Evolutionary conservation across 2,888 invertebrate species (phyloP), one percentile per base, ranked within the genome.

Genomic region (Chrysolina americana): DNA sequence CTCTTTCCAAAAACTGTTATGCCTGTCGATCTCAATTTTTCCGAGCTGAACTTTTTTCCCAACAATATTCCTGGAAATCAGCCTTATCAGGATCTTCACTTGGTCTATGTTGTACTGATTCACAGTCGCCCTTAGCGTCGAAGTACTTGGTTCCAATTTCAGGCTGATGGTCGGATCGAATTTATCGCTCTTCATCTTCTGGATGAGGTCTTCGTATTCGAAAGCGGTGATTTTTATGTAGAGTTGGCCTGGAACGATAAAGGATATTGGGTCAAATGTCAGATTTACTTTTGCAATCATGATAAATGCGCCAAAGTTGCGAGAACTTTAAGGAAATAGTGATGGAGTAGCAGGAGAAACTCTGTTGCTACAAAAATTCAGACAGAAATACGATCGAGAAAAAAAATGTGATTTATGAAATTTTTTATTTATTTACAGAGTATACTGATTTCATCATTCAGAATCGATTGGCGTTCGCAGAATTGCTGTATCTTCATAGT

Each of bases 161-260:
- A 93, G 92, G n/a, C 94, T 93, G 73, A 95, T 92, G 4, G 94
- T 93, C 6, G 95, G 94, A 17, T 90, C 89, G 86, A 95, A 95
- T 78, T 91, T 89, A 81, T 93, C 92, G 80, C 94, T 94, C 85
- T 94, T 94, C 94, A 95, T 88, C 80, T 87, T 88, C 48, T 86
- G 86, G n/a, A 88, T 84, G 17, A 85, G 82, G 79, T 92, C 92
- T 75, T 92, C 91, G 73, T 81, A 81, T 84, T 95, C 94, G 77
- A 93, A 91, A 75, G 94, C 92, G 0, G 93, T 92, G 74, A 95
- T 94, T 88, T 95, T 95, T 77, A 95, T 90, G 85, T 95, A 95
- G 82, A 95, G 89, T 70, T 92, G 93, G 47, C 92, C 92, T 92
- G 87, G 74, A 89, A 89, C 76, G 76, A 79, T 5, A 63, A 71